phyloP scores from a whole-genome alignment of 2,113 vertebrate genomes.

The Trematomus loennbergii region DNA sequence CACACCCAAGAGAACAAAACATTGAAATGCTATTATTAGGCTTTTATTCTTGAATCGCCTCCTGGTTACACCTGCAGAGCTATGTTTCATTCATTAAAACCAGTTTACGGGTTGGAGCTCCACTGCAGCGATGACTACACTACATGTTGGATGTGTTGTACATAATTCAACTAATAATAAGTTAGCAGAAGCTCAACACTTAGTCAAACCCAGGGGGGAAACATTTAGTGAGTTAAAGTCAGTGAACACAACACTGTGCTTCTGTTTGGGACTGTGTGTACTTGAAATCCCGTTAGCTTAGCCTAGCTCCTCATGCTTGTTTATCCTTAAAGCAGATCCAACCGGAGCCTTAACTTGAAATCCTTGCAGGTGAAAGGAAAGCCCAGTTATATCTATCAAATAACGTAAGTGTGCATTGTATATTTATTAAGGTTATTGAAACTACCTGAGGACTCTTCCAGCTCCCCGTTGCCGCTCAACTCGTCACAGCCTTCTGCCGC shows the following conservation, averaged over 20 bases:
- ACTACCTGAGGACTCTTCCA: constrained; percentile 73
- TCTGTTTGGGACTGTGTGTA: neutral
- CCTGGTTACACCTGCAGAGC: neutral
- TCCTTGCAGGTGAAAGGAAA: neutral
- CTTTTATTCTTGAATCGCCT: neutral
- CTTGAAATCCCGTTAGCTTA: constrained; percentile 52
- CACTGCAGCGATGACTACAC: neutral
- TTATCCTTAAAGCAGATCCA: neutral
- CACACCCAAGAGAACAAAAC: neutral
- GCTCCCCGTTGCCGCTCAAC: constrained; percentile 75
- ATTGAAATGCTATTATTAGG: fast-evolving
- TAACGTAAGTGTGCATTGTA: fast-evolving
- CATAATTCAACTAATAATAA: neutral
- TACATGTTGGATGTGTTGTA: neutral
- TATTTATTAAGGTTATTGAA: neutral
- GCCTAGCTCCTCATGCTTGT: constrained; percentile 49
- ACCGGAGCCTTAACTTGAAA: neutral
- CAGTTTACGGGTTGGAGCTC: neutral
- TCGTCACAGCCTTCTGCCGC: constrained; percentile 79
- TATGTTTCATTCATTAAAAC: constrained; percentile 34
- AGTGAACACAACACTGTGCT: neutral
- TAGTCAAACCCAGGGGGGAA: fast-evolving
- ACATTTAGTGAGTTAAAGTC: neutral
- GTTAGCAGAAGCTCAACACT: neutral
- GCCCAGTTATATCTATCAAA: fast-evolving